Base-by-base conservation (phyloP, 2,797 vertebrate species). In the Anguilla marmorata region DNA sequence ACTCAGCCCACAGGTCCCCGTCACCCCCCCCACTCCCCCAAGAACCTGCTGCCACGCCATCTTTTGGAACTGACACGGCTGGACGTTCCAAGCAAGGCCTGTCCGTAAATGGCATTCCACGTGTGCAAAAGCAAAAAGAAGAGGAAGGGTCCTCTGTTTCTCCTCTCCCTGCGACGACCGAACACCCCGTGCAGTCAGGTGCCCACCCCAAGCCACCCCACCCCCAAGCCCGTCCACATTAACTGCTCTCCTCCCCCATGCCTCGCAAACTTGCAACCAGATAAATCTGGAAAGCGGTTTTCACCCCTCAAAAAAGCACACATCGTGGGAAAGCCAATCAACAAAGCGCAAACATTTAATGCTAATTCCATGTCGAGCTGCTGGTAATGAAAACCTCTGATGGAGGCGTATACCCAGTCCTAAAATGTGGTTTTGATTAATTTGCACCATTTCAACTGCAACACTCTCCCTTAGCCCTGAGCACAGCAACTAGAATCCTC, bases 341-440 rank as follows among this genome's bases (percentile, higher is more conserved):
- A 86, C 93, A 91, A 87, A 90, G 93, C 93, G 93, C 90, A 95
- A 93, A 93, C 91, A 93, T 91, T 93, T 92, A 89, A 89, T 91
- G 90, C 86, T 91, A 93, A 92, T 90, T 88, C 93, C 89, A 91
- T 50, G 86, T 91, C 86, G 85, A 89, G 90, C 87, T 88, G 87
- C 89, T 92, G n/a, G 80, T 91, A 91, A 91, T 90, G 92, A 86
- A 92, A 85, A 69, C 91, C 92, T 94, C 92, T 95, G 93, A 94
- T 92, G 86, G 48, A 85, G 88, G 90, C 92, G 92, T 94, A 93
- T 93, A 90, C 90, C 89, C 87, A 90, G 90, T 90, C 88, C 90
- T 92, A 90, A 90, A 93, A 96, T 93, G 94, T 95, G 91, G 90
- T 94, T 95, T 94, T 93, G 89, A 86, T 86, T 76, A 87, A 95